These are phyloP conservation scores for Pituophis catenifer DNA, from an alignment of 2,113 vertebrate species.

Conservation along the genomic window DNA sequence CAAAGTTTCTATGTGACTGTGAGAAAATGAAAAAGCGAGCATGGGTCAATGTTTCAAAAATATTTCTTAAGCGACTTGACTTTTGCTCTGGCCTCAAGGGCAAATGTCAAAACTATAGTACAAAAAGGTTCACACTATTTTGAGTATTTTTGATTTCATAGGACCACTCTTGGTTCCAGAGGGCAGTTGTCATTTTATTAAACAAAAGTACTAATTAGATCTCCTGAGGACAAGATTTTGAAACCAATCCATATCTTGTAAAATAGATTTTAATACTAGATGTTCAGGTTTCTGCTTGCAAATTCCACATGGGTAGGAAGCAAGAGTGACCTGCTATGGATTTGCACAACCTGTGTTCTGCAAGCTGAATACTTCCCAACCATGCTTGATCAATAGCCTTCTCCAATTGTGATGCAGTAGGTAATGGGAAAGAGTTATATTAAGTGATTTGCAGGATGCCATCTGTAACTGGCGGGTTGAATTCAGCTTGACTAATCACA, in stretches of 20 bases:
- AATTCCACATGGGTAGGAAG: background rate
- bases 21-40: background rate
- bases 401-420: background rate
- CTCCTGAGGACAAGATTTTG: background rate
- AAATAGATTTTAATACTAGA: background rate
- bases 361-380: background rate
- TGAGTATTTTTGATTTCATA: background rate
- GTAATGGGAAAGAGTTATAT: background rate
- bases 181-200: background rate
- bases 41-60: background rate
- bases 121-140: background rate
- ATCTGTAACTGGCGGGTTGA: background rate
- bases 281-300: background rate
- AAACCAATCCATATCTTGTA: background rate
- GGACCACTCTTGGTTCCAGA: background rate
- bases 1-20: background rate
- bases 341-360: background rate
- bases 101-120: background rate
- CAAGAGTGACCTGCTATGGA: background rate
- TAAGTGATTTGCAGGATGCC: background rate
- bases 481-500: background rate
- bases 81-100: background rate
- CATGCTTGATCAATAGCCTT: background rate
- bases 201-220: background rate
- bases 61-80: background rate